Base-by-base conservation (phyloP, 2,113 vertebrate genomes). In the Phocoena sinus region DNA sequence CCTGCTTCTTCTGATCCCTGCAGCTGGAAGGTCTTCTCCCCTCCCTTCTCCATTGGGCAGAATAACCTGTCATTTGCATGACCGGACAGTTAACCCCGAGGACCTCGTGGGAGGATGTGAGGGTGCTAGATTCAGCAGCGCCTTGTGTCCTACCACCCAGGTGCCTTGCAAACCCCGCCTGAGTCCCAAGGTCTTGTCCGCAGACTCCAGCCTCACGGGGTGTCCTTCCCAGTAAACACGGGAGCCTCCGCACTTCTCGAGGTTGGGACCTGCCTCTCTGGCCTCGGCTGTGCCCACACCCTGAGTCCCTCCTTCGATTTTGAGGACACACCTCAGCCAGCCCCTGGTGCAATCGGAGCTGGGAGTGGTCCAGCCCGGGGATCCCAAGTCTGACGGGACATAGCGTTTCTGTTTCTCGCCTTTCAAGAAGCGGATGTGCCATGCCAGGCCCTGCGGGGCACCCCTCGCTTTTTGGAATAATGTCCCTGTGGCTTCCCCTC, bases 21-120 rank as follows among this genome's bases (percentile, higher is more conserved):
- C 10, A 2, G 33, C 36, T 2, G 17, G n/a, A 9, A 3, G 1
- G 1, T 0, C 0, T 0, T 8, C 58, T 2, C 20, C 8, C 23
- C 23, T 3, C 13, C 8, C 21, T 14, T 47, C 31, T 8, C 6
- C 1, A 0, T 0, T 1, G 25, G 65, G 7, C 62, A 14, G 5
- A 53, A 17, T 0, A 4, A 10, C 6, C 25, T 8, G 50, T 25
- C 77, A 13, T 15, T 13, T 15, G 53, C 23, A 33, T 26, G 50
- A 7, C 77, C 0, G 0, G 62, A 8, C 33, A 8, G 77, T 7
- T 13, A n/a, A 1, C 21, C 33, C 50, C 23, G 12, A 4, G 3
- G 33, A 25, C 4, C 21, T 21, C 21, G 21, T 1, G 33, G 0
- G 33, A 3, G 12, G 11, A 5, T 12, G 70, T 0, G 6, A 21